A percentile compares a stretch with the other conserved stretches of the same genome.
Conservation (phyloP, 2,888 invertebrate species). For the Hemistola chrysoprasaria region DNA sequence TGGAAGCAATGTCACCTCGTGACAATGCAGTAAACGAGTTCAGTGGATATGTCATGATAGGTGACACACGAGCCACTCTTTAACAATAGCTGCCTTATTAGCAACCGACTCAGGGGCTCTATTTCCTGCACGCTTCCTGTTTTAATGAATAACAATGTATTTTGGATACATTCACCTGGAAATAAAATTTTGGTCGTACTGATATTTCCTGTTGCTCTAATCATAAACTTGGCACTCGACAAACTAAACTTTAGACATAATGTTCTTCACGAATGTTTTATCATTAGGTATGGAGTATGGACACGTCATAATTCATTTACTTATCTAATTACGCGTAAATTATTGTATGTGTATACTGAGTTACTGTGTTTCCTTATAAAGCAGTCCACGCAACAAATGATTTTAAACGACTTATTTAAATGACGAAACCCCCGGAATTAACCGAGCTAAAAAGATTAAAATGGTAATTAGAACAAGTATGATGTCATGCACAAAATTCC, state of each 20-base stretch:
- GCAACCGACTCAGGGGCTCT: slow-evolving; percentile 49
- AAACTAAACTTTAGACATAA: slow-evolving; percentile 1
- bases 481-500: slow-evolving; percentile 47
- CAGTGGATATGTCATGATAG: slow-evolving; percentile 28
- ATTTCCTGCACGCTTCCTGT: slow-evolving; percentile 63
- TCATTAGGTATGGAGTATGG: too few species aligned
- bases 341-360: too few species aligned
- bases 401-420: slow-evolving; percentile 8
- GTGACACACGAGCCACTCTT: slow-evolving; percentile 32
- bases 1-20: slow-evolving; percentile 27
- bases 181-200: slow-evolving; percentile 22
- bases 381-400: too few species aligned
- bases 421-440: slow-evolving; percentile 22
- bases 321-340: too few species aligned
- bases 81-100: slow-evolving; percentile 53
- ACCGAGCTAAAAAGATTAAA: slow-evolving; percentile 12
- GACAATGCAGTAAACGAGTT: slow-evolving; percentile 30
- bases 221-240: neutral
- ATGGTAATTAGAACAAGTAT: slow-evolving; percentile 39
- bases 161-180: slow-evolving; percentile 51
- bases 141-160: slow-evolving; percentile 45
- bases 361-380: too few species aligned
- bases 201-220: neutral
- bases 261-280: too few species aligned
- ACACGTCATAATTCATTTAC: too few species aligned